These are phyloP conservation scores for Oreochromis niloticus DNA, from an alignment of 2,113 vertebrate genomes.

Conservation along the genomic window DNA sequence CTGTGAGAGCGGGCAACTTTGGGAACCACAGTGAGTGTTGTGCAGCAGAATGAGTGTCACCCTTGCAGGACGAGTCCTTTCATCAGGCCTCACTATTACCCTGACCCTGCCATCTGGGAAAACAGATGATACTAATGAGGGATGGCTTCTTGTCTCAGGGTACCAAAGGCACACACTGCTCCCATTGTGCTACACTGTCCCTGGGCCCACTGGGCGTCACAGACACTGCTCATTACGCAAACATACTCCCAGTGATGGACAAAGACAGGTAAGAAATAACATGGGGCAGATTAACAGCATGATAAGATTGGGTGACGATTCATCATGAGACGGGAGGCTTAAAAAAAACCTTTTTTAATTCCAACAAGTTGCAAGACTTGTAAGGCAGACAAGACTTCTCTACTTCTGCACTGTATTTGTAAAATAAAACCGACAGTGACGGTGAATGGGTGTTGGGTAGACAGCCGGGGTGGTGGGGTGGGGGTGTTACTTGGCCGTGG, in stretches of 20 bases:
- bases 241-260: slow-evolving; percentile 6
- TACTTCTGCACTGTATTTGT: background rate
- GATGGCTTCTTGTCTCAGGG: slow-evolving; percentile 63
- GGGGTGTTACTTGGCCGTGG: slow-evolving; percentile 21
- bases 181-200: slow-evolving; percentile 61
- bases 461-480: background rate
- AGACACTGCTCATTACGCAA: slow-evolving; percentile 33
- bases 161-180: slow-evolving; percentile 53
- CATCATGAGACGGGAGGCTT: background rate
- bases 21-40: slow-evolving; percentile 2
- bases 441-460: background rate
- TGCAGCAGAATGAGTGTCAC: slow-evolving; percentile 52
- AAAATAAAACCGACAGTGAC: background rate
- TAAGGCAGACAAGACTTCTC: background rate
- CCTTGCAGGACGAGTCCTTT: slow-evolving; percentile 57
- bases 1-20: slow-evolving; percentile 45
- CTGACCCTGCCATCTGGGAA: slow-evolving; percentile 71
- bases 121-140: slow-evolving; percentile 77
- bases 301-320: background rate
- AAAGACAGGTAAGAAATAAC: slow-evolving; percentile 12
- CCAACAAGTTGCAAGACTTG: background rate
- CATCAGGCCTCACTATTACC: slow-evolving; percentile 64
- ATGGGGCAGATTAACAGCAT: background rate
- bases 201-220: slow-evolving; percentile 27
- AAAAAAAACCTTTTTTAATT: background rate